A percentile compares a stretch with the other conserved stretches of the same genome.
Evolutionary conservation across 1,140 invertebrate genomes (phyloP).

Genomic region (Drosophila virilis): DNA sequence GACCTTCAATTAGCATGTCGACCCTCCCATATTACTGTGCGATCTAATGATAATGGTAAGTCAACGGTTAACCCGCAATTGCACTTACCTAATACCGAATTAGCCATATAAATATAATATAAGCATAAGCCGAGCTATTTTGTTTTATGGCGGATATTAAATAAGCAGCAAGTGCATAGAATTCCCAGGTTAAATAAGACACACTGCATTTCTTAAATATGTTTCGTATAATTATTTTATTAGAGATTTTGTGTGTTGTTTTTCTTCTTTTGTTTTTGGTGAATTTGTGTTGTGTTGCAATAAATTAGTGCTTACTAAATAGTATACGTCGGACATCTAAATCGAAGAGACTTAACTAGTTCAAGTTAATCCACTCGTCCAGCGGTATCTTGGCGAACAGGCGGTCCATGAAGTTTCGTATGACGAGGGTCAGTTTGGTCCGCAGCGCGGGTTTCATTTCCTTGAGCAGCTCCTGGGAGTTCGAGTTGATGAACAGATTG

Average conservation of each 20-base stretch:
- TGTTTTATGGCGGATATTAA: constrained; percentile 13
- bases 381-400: constrained; percentile 91
- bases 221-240: constrained; percentile 35
- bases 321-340: constrained; percentile 10
- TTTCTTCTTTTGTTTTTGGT: constrained; percentile 2
- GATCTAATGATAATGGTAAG: constrained; percentile 57
- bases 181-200: constrained; percentile 3
- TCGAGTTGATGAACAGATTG: constrained; percentile 93
- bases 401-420: constrained; percentile 90
- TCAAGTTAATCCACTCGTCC: constrained; percentile 87
- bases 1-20: constrained; percentile 46
- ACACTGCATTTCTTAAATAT: background rate
- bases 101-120: background rate
- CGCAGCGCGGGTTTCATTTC: constrained; percentile 94
- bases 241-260: constrained; percentile 33
- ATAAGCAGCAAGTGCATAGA: constrained; percentile 16
- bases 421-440: constrained; percentile 89
- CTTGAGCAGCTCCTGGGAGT: constrained; percentile 91
- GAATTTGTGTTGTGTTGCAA: constrained; percentile 50
- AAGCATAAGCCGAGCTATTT: background rate
- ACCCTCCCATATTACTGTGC: constrained; percentile 36
- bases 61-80: constrained; percentile 40
- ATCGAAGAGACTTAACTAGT: constrained; percentile 43
- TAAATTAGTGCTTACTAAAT: constrained; percentile 67
- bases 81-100: constrained; percentile 13